phyloP scores from a whole-genome alignment of 2,888 invertebrate species.

The Alitta virens region DNA sequence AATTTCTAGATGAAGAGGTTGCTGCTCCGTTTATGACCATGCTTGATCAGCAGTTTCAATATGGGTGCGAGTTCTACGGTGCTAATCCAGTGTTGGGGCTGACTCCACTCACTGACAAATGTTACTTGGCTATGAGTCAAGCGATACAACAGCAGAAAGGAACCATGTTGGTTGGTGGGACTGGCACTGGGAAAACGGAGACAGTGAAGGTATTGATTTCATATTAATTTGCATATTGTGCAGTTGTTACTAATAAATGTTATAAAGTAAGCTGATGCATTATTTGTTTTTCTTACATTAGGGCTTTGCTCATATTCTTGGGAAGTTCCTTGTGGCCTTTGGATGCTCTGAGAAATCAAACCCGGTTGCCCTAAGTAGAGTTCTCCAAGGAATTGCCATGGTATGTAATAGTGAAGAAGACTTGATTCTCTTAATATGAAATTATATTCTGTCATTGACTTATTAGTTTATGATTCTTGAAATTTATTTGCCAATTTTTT shows the following conservation, averaged over 20 bases:
- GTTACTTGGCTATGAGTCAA: slow-evolving; percentile 53
- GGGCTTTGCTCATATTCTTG: slow-evolving; percentile 52
- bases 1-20: not conserved
- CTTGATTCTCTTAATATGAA: no score
- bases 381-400: slow-evolving; percentile 52
- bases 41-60: slow-evolving; percentile 47
- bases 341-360: slow-evolving; percentile 47
- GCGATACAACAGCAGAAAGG: slow-evolving; percentile 49
- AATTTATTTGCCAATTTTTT: no score
- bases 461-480: no score
- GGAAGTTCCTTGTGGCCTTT: slow-evolving; percentile 47
- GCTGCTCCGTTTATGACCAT: slow-evolving; percentile 47
- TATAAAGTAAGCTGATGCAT: no score
- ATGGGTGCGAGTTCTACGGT: slow-evolving; percentile 56
- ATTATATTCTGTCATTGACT: no score
- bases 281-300: slow-evolving; percentile 25
- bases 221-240: no score
- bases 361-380: slow-evolving; percentile 42
- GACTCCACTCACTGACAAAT: slow-evolving; percentile 52
- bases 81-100: slow-evolving; percentile 44
- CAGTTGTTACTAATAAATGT: no score
- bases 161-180: slow-evolving; percentile 44
- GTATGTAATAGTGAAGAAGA: slow-evolving; percentile 31
- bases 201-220: slow-evolving; percentile 55
- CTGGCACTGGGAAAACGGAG: slow-evolving; percentile 54